Evolutionary conservation across 2,113 vertebrate species (phyloP).

Genomic region (Echinops telfairi): DNA sequence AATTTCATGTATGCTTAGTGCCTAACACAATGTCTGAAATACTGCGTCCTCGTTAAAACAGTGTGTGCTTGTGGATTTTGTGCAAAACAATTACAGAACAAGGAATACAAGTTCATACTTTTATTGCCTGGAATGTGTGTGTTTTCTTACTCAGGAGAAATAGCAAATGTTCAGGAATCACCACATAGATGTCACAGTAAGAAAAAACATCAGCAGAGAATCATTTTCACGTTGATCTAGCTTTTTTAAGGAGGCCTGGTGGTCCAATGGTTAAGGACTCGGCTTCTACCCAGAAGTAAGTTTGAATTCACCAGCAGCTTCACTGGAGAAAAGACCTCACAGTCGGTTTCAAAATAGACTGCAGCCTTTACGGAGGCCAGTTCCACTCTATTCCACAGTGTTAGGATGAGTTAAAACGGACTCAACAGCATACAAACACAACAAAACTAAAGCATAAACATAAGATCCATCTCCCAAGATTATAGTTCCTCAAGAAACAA

Average conservation of each 20-base stretch:
- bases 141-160: background rate
- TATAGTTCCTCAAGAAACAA: background rate
- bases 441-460: background rate
- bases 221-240: conserved; percentile 21
- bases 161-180: conserved; percentile 23
- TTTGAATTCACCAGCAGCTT: background rate
- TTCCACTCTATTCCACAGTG: background rate
- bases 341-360: background rate
- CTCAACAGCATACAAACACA: background rate
- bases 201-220: background rate
- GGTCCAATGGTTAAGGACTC: too few relatives aligned
- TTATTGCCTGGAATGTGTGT: background rate
- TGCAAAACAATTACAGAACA: conserved; percentile 24
- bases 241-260: background rate
- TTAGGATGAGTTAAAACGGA: background rate
- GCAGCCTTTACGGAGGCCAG: background rate
- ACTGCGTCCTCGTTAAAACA: background rate
- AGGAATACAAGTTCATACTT: conserved; percentile 6
- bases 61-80: background rate
- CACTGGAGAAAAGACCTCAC: background rate
- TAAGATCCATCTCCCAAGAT: background rate
- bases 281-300: too few relatives aligned
- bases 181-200: background rate
- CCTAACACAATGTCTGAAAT: background rate
- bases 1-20: background rate